A percentile compares a stretch with the other conserved stretches of the same genome.
Conservation (phyloP, 2,888 invertebrate genomes). For the Seladonia tumulorum region DNA sequence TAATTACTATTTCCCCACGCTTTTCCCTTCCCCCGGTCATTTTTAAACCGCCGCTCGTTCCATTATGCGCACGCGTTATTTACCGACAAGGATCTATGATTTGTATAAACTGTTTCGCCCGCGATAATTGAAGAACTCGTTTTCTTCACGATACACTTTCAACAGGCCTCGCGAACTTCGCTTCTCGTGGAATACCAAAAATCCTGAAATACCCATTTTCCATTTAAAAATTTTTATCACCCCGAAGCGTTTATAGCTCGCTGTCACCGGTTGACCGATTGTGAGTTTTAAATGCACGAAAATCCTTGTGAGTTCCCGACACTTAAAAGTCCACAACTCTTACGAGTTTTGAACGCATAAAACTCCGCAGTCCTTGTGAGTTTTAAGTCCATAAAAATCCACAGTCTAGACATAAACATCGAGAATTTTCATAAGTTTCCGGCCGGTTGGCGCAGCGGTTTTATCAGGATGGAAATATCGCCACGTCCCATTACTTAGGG, state of each 20-base stretch:
- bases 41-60: neutral
- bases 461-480: conserved; percentile 4
- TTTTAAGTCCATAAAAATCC: neutral
- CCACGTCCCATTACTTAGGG: neutral
- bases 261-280: neutral
- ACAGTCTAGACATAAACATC: neutral
- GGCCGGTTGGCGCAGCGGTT: neutral
- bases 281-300: neutral
- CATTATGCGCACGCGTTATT: neutral
- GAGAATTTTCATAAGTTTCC: neutral
- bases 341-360: neutral
- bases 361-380: neutral
- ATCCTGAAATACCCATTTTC: too few species aligned
- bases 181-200: too few species aligned
- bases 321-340: too few species aligned
- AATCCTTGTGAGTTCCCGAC: neutral
- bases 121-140: neutral
- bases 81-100: neutral
- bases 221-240: too few species aligned
- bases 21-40: neutral
- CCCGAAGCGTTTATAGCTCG: neutral
- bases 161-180: neutral
- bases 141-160: neutral
- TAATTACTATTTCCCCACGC: conserved; percentile 2
- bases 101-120: neutral